A percentile compares a stretch with the other conserved stretches of the same genome.
phyloP scores from a whole-genome alignment of 2,797 vertebrate species.

The Loriculus beryllinus region DNA sequence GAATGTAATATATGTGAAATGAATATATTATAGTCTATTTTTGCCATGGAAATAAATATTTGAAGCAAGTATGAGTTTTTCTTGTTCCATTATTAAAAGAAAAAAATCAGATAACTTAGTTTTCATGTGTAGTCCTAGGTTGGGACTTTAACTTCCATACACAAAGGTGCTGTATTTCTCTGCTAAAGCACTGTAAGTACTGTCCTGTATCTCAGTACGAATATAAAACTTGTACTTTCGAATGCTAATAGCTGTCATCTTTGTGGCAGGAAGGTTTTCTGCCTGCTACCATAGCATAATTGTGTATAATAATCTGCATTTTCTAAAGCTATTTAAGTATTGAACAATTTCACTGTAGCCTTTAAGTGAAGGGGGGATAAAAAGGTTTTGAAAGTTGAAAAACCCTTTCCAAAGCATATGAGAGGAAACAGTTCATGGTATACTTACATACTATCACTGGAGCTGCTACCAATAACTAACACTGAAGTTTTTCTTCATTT shows the following conservation, averaged over 20 bases:
- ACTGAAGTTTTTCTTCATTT: neutral
- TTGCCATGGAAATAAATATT: constrained; percentile 88
- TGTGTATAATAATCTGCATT: neutral
- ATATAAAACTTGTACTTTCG: neutral
- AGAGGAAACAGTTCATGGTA: neutral
- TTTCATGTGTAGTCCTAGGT: neutral
- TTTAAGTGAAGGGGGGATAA: neutral
- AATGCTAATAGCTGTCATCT: neutral
- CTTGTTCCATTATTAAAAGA: neutral
- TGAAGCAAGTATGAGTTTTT: constrained; percentile 52
- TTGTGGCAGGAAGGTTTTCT: neutral
- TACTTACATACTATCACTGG: neutral
- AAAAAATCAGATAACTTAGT: neutral
- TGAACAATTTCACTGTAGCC: neutral
- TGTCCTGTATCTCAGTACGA: neutral
- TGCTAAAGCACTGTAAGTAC: neutral
- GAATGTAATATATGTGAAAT: constrained; percentile 81
- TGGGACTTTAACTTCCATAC: neutral
- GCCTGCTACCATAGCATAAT: neutral
- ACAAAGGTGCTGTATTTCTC: neutral
- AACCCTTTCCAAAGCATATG: neutral
- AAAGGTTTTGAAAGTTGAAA: neutral
- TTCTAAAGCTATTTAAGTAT: neutral
- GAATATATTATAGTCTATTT: constrained; percentile 80
- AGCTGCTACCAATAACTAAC: neutral